Conservation (phyloP, 2,113 vertebrate genomes). For the Trachemys scripta region DNA sequence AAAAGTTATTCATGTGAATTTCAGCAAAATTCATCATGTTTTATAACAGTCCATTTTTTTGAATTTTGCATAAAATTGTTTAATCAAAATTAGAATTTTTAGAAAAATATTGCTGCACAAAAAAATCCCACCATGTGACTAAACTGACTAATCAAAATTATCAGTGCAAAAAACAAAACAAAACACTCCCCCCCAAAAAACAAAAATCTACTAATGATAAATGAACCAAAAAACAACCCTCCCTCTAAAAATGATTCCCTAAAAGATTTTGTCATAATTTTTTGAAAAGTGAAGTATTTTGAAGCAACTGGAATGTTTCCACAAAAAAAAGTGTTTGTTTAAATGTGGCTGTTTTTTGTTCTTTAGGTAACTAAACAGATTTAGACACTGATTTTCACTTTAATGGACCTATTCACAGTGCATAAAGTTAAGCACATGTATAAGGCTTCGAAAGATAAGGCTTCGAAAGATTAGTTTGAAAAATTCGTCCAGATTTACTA, state of each 20-base stretch:
- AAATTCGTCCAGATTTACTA: neutral
- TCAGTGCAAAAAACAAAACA: neutral
- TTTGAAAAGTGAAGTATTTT: neutral
- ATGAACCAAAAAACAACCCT: neutral
- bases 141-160: neutral
- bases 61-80: neutral
- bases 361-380: neutral
- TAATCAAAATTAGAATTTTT: neutral
- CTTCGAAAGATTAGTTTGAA: neutral
- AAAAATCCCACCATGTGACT: neutral
- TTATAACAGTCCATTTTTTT: neutral
- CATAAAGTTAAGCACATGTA: neutral
- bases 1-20: neutral
- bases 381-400: neutral
- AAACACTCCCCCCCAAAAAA: neutral
- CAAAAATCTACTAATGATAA: neutral
- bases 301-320: neutral
- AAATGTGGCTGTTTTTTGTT: too few species aligned
- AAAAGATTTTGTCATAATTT: neutral
- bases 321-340: neutral
- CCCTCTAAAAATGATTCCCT: neutral
- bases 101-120: neutral
- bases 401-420: neutral
- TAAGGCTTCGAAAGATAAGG: neutral
- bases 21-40: neutral